Percentiles rank a stretch among this genome's conserved stretches.
Conservation (phyloP, 1,140 invertebrate species). For the Drosophila nebulosa region DNA sequence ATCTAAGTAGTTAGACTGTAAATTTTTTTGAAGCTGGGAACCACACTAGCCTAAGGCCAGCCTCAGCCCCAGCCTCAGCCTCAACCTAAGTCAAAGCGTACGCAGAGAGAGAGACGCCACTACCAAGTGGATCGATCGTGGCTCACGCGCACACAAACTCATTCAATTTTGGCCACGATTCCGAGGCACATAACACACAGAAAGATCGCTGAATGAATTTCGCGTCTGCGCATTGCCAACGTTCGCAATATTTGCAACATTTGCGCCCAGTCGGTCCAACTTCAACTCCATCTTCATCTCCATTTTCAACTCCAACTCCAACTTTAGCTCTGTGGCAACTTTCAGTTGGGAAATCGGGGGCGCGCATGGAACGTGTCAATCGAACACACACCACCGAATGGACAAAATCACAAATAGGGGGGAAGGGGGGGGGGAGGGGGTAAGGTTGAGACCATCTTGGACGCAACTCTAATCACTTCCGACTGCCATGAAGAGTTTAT, state of each 20-base stretch:
- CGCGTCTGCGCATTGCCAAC: slow-evolving; percentile 41
- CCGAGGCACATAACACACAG: no score
- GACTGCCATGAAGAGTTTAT: slow-evolving; percentile 59
- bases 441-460: slow-evolving; percentile 12
- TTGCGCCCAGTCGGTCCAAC: neutral
- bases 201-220: slow-evolving; percentile 55
- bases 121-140: slow-evolving; percentile 50
- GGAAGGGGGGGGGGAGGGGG: neutral
- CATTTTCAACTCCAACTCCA: slow-evolving; percentile 5
- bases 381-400: slow-evolving; percentile 49
- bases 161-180: slow-evolving; percentile 74
- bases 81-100: slow-evolving; percentile 10
- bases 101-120: slow-evolving; percentile 29
- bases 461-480: slow-evolving; percentile 63
- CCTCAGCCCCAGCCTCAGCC: neutral
- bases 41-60: neutral
- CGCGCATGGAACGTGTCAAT: slow-evolving; percentile 71
- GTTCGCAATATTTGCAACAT: slow-evolving; percentile 16
- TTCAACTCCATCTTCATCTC: neutral
- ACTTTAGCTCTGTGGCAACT: slow-evolving; percentile 30
- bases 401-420: neutral
- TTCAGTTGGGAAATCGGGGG: slow-evolving; percentile 23
- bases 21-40: neutral
- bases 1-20: neutral
- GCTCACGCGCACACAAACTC: slow-evolving; percentile 73